Conservation (phyloP, 1,140 invertebrate genomes). For the Druon quercuslanigerum region DNA sequence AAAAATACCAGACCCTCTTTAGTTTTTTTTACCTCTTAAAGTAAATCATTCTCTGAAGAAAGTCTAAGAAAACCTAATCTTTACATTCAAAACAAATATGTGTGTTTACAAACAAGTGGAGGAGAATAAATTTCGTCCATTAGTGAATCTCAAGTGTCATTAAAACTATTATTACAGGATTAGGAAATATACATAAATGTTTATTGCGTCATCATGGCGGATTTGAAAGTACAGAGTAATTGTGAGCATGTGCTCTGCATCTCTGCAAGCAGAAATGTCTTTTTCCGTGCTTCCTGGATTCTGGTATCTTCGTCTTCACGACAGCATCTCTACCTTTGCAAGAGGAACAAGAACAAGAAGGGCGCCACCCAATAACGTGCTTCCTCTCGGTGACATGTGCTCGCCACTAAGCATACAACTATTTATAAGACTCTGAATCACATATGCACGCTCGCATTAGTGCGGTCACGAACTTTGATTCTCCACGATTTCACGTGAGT, state of each 20-base stretch:
- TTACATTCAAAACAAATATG: no score
- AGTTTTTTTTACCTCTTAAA: background rate
- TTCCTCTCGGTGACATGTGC: constrained; percentile 51
- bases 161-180: background rate
- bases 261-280: constrained; percentile 9
- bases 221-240: background rate
- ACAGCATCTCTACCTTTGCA: constrained; percentile 12
- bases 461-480: constrained; percentile 46
- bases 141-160: background rate
- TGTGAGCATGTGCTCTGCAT: constrained; percentile 2
- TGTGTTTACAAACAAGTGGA: background rate
- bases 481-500: constrained; percentile 44
- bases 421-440: constrained; percentile 62
- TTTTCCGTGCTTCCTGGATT: constrained; percentile 11
- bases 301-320: constrained; percentile 7
- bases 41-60: background rate
- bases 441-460: constrained; percentile 43
- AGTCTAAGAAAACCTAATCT: background rate
- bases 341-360: constrained; percentile 34
- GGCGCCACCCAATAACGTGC: constrained; percentile 47
- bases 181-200: background rate
- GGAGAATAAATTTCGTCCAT: background rate
- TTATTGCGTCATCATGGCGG: constrained; percentile 6
- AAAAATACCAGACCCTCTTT: constrained; percentile 12
- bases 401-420: constrained; percentile 44